Base-by-base conservation (phyloP, 2,113 vertebrate genomes). In the Uropsilus gracilis region DNA sequence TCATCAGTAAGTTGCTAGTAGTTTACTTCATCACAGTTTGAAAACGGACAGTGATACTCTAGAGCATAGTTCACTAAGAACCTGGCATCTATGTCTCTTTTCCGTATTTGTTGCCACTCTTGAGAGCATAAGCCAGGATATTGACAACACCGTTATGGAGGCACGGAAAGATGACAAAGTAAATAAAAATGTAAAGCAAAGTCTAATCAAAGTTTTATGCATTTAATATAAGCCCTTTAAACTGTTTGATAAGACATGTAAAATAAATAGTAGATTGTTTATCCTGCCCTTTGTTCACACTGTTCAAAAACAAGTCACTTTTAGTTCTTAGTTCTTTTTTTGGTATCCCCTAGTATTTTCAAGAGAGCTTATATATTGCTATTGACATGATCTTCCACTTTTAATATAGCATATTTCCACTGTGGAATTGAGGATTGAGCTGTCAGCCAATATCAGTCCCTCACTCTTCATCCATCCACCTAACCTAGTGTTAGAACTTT, bases 1-100 rank as follows among this genome's bases (percentile, higher is more conserved):
- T 99, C 99, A 82, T 99, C 99, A 81, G 99, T 99, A 91, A 99
- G 99, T 98, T 99, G 75, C 99, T 99, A 98, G 99, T 99, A 97
- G 30, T 28, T 7, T 61, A 28, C 59, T 61, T 61, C 59, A 61
- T 32, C 59, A 61, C 59, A 32, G 28, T 30, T 26, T 6, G 4
- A 32, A 30, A 61, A 30, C 4, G 59, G 28, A 61, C 28, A 61
- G 12, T 61, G 8, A 61, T 12, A 28, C 8, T 24, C 22, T 55
- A 55, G 18, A 55, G 53, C 18, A 55, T 55, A 55, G 18, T 55
- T 20, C 53, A 22, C 1, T 55, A 55, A 55, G 18, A 53, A 22
- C 53, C 53, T 22, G 17, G 53, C 5, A 8, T 22, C 9, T 24
- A 7, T 20, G 18, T 55, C 53, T 55, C 53, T 55, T 22, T 55